Conservation (phyloP, 2,113 vertebrate genomes). For the Danionella cerebrum region DNA sequence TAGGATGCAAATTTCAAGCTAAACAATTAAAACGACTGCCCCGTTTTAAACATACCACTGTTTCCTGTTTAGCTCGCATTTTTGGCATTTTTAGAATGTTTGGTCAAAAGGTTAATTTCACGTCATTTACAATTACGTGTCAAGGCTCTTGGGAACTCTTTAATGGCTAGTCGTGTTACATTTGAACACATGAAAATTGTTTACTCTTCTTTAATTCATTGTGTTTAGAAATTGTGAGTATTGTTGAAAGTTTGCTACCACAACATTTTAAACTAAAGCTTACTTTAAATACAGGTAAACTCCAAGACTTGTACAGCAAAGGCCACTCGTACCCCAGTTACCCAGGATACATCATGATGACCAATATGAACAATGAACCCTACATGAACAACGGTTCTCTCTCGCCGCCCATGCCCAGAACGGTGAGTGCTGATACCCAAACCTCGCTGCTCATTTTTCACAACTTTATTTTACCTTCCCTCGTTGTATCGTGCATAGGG, state of each 20-base stretch:
- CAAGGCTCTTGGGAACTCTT: too few relatives aligned
- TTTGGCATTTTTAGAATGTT: neutral
- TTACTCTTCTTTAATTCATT: neutral
- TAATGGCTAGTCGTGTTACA: too few relatives aligned
- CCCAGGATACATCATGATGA: slow-evolving; percentile 99
- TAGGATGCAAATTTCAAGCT: neutral
- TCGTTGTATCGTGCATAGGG: neutral
- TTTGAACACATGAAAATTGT: neutral
- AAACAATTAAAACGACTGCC: neutral
- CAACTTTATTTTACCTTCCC: neutral
- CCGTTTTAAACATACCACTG: neutral
- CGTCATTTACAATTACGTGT: too few relatives aligned
- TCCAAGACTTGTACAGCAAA: slow-evolving; percentile 89
- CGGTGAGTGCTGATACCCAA: slow-evolving; percentile 74
- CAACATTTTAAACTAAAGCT: neutral
- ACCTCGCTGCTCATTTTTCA: neutral
- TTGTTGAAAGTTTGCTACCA: neutral
- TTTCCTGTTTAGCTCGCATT: slow-evolving; percentile 1
- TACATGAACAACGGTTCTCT: slow-evolving; percentile 97
- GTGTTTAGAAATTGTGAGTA: too few relatives aligned
- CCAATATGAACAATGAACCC: slow-evolving; percentile 91
- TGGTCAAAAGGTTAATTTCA: too few relatives aligned
- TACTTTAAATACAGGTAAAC: slow-evolving; percentile 69
- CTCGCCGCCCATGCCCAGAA: slow-evolving; percentile 93
- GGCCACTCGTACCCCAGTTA: slow-evolving; percentile 84